Evolutionary conservation across 2,888 invertebrate species (phyloP).

Genomic region (Lampropteryx suffumata): DNA sequence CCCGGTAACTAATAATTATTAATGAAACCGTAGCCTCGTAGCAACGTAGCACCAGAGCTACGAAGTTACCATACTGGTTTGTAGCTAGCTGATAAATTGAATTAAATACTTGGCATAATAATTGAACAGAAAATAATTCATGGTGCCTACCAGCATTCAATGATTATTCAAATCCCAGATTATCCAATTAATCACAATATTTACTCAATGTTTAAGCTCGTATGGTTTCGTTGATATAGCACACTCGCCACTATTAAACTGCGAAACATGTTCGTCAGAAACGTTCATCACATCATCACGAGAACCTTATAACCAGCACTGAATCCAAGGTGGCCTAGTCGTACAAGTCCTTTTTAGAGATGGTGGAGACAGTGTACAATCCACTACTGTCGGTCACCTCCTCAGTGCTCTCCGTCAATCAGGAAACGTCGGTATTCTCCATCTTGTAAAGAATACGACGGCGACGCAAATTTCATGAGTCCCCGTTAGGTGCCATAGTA

Average conservation of each 20-base stretch:
- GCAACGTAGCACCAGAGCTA: slow-evolving; percentile 1
- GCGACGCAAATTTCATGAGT: slow-evolving; percentile 74
- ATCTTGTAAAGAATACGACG: slow-evolving; percentile 70
- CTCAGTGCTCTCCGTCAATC: slow-evolving; percentile 79
- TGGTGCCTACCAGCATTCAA: neutral
- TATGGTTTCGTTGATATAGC: slow-evolving; percentile 6
- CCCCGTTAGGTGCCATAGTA: slow-evolving; percentile 76
- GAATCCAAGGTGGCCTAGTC: slow-evolving; percentile 45
- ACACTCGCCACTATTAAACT: slow-evolving; percentile 10
- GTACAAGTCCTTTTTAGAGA: slow-evolving; percentile 67
- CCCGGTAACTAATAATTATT: neutral
- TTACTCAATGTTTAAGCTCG: slow-evolving; percentile 21
- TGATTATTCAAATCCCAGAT: no score
- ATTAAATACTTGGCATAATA: neutral
- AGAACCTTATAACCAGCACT: slow-evolving; percentile 24
- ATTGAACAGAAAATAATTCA: slow-evolving; percentile 1
- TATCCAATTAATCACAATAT: slow-evolving; percentile 19
- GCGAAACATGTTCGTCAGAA: slow-evolving; percentile 25
- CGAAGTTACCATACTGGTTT: neutral
- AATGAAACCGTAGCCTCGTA: neutral
- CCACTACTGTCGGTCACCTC: slow-evolving; percentile 76
- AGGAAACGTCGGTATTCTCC: slow-evolving; percentile 73
- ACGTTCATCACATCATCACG: slow-evolving; percentile 22
- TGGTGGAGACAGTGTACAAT: slow-evolving; percentile 67
- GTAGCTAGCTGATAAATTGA: neutral